A percentile compares a stretch with the other conserved stretches of the same genome.
phyloP scores from a whole-genome alignment of 2,888 invertebrate species.

The Pandemis heparana region DNA sequence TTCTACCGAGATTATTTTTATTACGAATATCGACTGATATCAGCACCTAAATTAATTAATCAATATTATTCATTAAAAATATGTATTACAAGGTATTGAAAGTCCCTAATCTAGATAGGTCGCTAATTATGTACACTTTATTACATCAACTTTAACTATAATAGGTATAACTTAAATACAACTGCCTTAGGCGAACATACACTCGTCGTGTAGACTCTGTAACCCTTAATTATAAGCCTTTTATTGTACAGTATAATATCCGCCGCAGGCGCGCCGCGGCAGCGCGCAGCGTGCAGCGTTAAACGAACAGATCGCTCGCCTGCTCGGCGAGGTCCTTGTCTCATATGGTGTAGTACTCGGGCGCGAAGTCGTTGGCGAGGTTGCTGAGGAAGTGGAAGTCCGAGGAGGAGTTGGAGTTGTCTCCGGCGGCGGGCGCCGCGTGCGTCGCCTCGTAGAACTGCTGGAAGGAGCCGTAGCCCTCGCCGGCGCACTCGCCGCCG shows the following conservation, averaged over 20 bases:
- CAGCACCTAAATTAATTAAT: slow-evolving; percentile 54
- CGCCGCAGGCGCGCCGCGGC: slow-evolving; percentile 15
- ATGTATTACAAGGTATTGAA: slow-evolving; percentile 49
- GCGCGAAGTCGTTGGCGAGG: slow-evolving; percentile 96
- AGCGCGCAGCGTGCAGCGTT: slow-evolving; percentile 52
- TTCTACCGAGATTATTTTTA: slow-evolving; percentile 34
- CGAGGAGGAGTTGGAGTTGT: slow-evolving; percentile 96
- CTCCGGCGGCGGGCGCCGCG: slow-evolving; percentile 84
- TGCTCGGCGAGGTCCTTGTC: slow-evolving; percentile 85
- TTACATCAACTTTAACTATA: slow-evolving; percentile 62
- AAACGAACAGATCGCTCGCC: slow-evolving; percentile 83
- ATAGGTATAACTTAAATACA: slow-evolving; percentile 29
- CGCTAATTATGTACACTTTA: slow-evolving; percentile 74
- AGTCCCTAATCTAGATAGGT: slow-evolving; percentile 51
- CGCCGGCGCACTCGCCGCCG: slow-evolving; percentile 84
- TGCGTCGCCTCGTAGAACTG: slow-evolving; percentile 88
- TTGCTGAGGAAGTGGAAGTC: slow-evolving; percentile 97
- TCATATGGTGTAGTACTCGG: slow-evolving; percentile 93
- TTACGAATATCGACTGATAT: slow-evolving; percentile 51
- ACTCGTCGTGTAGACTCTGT: slow-evolving; percentile 58
- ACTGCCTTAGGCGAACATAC: slow-evolving; percentile 66
- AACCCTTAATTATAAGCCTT: slow-evolving; percentile 51
- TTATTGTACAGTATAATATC: slow-evolving; percentile 40
- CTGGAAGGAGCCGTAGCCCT: slow-evolving; percentile 89
- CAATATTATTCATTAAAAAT: slow-evolving; percentile 42